Conservation (phyloP, 2,797 vertebrate genomes). For the Molothrus aeneus region DNA sequence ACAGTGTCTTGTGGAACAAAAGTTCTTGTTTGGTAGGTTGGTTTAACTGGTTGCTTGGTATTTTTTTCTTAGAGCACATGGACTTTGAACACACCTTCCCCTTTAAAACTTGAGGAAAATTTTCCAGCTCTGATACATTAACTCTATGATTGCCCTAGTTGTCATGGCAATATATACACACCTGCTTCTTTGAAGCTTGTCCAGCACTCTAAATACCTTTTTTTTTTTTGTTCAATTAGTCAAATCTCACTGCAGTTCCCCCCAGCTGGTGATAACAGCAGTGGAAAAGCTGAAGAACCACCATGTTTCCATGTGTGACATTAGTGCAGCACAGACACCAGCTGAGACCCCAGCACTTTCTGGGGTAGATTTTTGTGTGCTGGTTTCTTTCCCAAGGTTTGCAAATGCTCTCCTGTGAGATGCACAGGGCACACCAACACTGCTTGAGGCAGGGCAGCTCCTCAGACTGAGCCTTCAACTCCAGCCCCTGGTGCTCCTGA, state of each 20-base stretch:
- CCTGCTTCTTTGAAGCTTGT: not conserved
- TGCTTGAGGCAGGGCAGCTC: not conserved
- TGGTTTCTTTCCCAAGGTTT: not conserved
- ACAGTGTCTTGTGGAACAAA: not conserved
- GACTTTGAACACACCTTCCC: not conserved
- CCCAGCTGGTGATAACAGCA: not conserved
- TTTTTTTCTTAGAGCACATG: not conserved
- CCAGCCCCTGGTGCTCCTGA: not conserved
- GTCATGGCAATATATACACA: not conserved
- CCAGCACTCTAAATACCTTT: not conserved
- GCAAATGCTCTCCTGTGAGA: accelerated
- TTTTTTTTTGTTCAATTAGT: not conserved
- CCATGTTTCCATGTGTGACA: not conserved
- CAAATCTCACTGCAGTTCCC: not conserved
- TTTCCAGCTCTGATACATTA: not conserved
- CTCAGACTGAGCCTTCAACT: not conserved
- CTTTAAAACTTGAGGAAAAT: not conserved
- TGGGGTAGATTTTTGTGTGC: not conserved
- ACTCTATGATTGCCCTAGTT: not conserved
- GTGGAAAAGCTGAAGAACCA: not conserved
- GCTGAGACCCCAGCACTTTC: not conserved
- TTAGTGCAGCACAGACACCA: not conserved
- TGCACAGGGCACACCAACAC: not conserved
- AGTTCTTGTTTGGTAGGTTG: not conserved
- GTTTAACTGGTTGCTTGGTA: not conserved